Conservation (phyloP, 1,140 invertebrate genomes). For the Hylaeus volcanicus region DNA sequence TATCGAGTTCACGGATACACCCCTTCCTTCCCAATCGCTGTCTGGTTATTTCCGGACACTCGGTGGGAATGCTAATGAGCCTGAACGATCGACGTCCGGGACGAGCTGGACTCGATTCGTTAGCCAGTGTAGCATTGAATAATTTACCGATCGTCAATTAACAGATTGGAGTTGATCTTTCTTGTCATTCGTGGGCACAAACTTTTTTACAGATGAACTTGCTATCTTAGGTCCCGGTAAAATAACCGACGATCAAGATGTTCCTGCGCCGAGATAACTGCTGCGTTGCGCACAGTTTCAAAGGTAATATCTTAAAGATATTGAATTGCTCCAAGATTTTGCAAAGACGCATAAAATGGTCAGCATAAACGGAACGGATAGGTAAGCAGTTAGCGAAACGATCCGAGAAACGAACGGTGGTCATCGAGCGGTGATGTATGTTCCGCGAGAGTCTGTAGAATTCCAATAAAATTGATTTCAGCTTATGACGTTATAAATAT, state of each 20-base stretch:
- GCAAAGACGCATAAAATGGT: slow-evolving; percentile 37
- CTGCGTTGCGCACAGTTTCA: background rate
- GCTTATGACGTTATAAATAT: slow-evolving; percentile 65
- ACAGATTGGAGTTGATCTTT: background rate
- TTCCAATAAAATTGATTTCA: slow-evolving; percentile 65
- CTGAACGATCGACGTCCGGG: too few species aligned
- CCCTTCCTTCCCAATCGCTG: background rate
- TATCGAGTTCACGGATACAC: background rate
- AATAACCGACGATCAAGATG: background rate
- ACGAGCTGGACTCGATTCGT: background rate
- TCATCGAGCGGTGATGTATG: slow-evolving; percentile 57
- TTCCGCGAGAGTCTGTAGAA: slow-evolving; percentile 58
- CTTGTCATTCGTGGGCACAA: background rate
- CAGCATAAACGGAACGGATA: slow-evolving; percentile 37
- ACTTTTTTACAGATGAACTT: background rate
- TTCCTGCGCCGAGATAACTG: background rate
- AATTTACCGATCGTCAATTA: background rate
- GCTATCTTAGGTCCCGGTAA: background rate
- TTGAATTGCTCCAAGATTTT: slow-evolving; percentile 20
- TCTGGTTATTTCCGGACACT: background rate
- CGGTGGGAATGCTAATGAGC: slow-evolving; percentile 4
- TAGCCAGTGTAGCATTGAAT: background rate
- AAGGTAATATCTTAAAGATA: slow-evolving; percentile 5
- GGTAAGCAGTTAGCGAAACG: slow-evolving; percentile 54
- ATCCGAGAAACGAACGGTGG: slow-evolving; percentile 14